Base-by-base conservation (phyloP, 1,140 invertebrate species). In the Thrips palmi region DNA sequence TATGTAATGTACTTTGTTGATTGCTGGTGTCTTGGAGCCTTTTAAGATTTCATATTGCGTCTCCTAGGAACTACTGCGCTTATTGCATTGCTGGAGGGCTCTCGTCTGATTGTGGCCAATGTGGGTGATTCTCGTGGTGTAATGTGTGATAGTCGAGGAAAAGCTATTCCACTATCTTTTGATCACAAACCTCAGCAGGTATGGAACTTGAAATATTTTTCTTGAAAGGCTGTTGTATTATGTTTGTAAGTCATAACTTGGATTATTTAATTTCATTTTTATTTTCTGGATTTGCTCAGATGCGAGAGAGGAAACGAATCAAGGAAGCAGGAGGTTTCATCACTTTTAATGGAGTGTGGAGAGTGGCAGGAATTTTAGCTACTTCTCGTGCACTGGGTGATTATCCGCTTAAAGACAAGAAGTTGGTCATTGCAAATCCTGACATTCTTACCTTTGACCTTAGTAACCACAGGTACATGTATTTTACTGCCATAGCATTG, bases 111-210 rank as follows among this genome's bases (percentile, higher is more conserved):
- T 43, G 87, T 96, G 18, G 89, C 88, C 5, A 96, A 96, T 70
- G 87, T 96, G 19, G 91, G 91, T 6, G 91, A 97, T 57, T 94
- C 89, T 0, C 64, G 91, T 47, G 91, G 86, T 24, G 87, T 97
- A 0, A 85, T 94, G 73, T 92, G 84, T 61, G 86, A 93, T 61
- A 69, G 67, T 27, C 74, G 79, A 53, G 87, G 87, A 11, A 81
- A 80, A 56, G 78, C 77, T 4, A 85, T 94, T 45, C 87, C 88
- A 32, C 63, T 96, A 6, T 93, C 89, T 10, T 89, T 89, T 59
- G 91, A 96, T 57, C 89, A 97, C 51, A 96, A 96, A 64, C 91
- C 91, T 19, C 83, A 92, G 55, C 79, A 87, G 67, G 84, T 88
- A 62, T 53, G 48, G n/a, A n/a, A 39, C 12, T n/a, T 36, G 24